Conservation (phyloP, 2,888 invertebrate species). For the Eumerus sabulonum region DNA sequence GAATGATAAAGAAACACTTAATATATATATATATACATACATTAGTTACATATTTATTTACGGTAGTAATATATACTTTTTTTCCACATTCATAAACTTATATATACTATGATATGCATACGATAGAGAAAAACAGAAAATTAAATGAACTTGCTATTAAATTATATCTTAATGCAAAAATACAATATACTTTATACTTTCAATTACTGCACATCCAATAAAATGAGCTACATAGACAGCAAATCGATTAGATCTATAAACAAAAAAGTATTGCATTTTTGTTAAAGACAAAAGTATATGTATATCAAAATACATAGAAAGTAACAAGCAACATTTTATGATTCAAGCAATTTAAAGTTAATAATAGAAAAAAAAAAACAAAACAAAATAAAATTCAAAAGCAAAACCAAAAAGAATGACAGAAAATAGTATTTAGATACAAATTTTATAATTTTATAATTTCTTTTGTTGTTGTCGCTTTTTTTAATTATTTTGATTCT, state of each 20-base stretch:
- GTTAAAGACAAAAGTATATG: slow-evolving; percentile 23
- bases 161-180: slow-evolving; percentile 28
- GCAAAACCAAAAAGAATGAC: slow-evolving; percentile 25
- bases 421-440: slow-evolving; percentile 23
- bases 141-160: slow-evolving; percentile 27
- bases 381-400: slow-evolving; percentile 12
- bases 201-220: slow-evolving; percentile 51
- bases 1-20: slow-evolving; percentile 65
- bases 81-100: slow-evolving; percentile 55
- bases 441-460: slow-evolving; percentile 70
- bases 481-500: slow-evolving; percentile 69
- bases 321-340: slow-evolving; percentile 17
- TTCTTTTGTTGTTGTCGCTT: slow-evolving; percentile 71
- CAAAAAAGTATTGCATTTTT: slow-evolving; percentile 37
- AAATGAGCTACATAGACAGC: slow-evolving; percentile 23
- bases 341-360: slow-evolving; percentile 13
- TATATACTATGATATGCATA: slow-evolving; percentile 50
- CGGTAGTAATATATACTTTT: slow-evolving; percentile 32
- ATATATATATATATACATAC: no score
- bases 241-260: slow-evolving; percentile 29
- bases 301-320: neutral
- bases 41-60: slow-evolving; percentile 61
- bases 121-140: slow-evolving; percentile 25
- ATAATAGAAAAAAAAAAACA: slow-evolving; percentile 40
- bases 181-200: slow-evolving; percentile 40